Evolutionary conservation across 2,113 vertebrate species (phyloP), one percentile per base, ranked within the genome.

Genomic region (Hypomesus transpacificus): DNA sequence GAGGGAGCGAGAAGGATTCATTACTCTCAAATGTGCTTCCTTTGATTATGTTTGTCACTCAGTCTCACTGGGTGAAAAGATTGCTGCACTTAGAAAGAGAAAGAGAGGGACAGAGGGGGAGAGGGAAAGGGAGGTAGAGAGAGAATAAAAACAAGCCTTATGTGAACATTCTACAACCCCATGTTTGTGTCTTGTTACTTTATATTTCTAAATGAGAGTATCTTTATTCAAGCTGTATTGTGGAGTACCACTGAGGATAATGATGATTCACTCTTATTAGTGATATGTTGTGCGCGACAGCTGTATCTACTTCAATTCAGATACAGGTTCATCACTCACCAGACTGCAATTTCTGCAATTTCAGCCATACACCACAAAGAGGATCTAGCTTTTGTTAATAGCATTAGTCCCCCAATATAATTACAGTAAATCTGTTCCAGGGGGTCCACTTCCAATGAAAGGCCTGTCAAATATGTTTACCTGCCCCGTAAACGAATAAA

Each of bases 401-500:
- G 53, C 14, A 56, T 56, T 56, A 56, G 53, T 4, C 39, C n/a
- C 14, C 53, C 53, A 56, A 56, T 56, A 56, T 16, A n/a, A 56
- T 18, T n/a, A 56, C n/a, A 56, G n/a, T 17, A 17, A 56, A 56
- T 56, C 14, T 22, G 56, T 80, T 77, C 70, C 71, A 56, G 64
- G 16, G 16, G 8, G 31, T 73, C 13, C 67, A 68, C 65, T 79
- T 26, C 59, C 78, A 86, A 86, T 89, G 76, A 81, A 90, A 80
- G 79, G 84, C 62, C 84, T 86, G 87, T 84, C 83, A 69, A 82
- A 73, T 73, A 75, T 71, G 75, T 82, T 82, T 68, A 54, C 74
- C 71, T 81, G 75, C 86, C 87, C 85, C 46, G 76, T 78, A 79
- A 18, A 56, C n/a, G n/a, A n/a, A 56, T n/a, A 56, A 56, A 56